Base-by-base conservation (phyloP, 1,140 invertebrate species). In the Conus ventricosus region DNA sequence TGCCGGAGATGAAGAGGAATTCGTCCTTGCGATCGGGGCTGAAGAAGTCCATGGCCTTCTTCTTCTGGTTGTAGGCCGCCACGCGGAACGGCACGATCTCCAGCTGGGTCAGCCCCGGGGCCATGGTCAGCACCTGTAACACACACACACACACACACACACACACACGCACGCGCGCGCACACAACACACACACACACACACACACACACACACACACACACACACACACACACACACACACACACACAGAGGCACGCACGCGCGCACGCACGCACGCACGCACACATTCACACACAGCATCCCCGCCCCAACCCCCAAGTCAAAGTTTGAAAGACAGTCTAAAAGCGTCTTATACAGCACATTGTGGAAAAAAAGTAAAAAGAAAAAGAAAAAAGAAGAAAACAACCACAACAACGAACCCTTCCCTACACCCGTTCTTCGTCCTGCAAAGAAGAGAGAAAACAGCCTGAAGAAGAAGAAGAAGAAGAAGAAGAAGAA, bases 31-130 rank as follows among this genome's bases (percentile, higher is more conserved):
- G 93, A 39, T 96, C 96, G 0, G 97, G 97, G 94, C 99, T 98
- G 95, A 98, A 99, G 95, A 99, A 99, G 39, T 97, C 97, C 99
- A 99, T 99, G 91, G 96, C 96, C 82, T 97, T 97, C 83, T 96
- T 96, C 80, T 96, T 97, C 63, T 96, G 97, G 95, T 99, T 98
- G 94, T 99, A 99, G 11, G 99, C 99, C 5, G 99, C 99, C 11
- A 99, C 99, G 92, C 97, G 97, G 96, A 99, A 99, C 11, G 99
- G 99, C 93, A 99, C 97, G 76, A 99, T 99, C 96, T 99, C 98
- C 8, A 99, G 96, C 86, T 97, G 96, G 60, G 97, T 96, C 5
- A 99, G 96, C 63, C 99, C 99, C 84, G 98, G 98, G 5, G 99
- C 98, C 97, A 98, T 98, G 89, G 97, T 97, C 0, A 99, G 96